Percentiles rank a stretch among this genome's conserved stretches.
Conservation (phyloP, 35 echinoderm and acorn worm genomes). For the Eucidaris tribuloides region DNA sequence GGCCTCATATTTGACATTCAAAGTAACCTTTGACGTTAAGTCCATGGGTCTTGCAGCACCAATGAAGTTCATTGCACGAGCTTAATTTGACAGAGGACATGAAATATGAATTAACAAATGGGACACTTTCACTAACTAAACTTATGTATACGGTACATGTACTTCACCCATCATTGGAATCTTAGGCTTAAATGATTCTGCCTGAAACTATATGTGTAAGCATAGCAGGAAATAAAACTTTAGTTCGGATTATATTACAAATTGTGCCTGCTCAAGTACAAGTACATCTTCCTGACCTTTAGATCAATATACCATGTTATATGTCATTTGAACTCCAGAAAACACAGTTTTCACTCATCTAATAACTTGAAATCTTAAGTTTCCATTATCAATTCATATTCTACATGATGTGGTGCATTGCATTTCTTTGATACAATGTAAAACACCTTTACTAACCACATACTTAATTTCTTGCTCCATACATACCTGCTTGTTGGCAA, state of each 20-base stretch:
- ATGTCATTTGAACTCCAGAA: not conserved
- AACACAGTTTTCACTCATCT: not conserved
- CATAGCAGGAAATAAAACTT: no score
- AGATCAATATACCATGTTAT: not conserved
- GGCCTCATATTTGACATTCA: no score
- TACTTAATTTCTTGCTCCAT: not conserved
- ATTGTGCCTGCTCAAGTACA: not conserved
- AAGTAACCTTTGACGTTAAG: no score
- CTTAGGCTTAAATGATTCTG: no score
- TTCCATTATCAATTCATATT: not conserved
- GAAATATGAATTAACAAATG: no score
- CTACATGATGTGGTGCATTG: not conserved
- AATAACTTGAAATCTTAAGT: not conserved
- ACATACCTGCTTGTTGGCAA: constrained; percentile 94
- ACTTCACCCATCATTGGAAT: no score
- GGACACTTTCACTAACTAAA: no score
- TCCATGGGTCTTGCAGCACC: no score
- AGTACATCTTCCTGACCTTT: not conserved
- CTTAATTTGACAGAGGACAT: no score
- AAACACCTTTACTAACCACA: not conserved
- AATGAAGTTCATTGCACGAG: no score
- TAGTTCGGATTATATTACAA: not conserved
- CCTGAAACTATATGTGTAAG: no score
- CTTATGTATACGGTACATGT: no score
- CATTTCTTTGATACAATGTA: not conserved